phyloP scores from a whole-genome alignment of 2,888 invertebrate species.

The Hirtodrosophila alboralis region DNA sequence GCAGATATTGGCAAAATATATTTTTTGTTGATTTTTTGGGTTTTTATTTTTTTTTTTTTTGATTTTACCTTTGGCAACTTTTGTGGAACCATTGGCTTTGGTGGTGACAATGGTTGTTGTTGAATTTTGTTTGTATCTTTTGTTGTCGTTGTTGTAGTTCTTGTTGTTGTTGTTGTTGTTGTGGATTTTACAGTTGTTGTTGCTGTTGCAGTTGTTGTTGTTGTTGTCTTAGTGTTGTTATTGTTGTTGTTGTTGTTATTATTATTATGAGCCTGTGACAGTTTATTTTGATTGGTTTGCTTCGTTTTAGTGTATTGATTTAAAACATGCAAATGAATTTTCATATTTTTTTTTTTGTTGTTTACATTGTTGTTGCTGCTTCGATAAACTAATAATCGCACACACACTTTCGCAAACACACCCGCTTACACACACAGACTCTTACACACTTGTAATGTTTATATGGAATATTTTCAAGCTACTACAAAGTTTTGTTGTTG shows the following conservation, averaged over 20 bases:
- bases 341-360: neutral
- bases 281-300: constrained; percentile 59
- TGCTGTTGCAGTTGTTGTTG: constrained; percentile 52
- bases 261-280: constrained; percentile 69
- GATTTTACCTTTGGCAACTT: constrained; percentile 84
- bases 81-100: constrained; percentile 83
- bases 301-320: constrained; percentile 44
- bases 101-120: constrained; percentile 84
- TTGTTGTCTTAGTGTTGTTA: constrained; percentile 58
- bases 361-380: neutral
- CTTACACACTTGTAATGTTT: neutral
- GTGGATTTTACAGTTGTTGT: constrained; percentile 44
- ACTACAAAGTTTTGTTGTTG: neutral
- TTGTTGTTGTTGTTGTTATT: constrained; percentile 56
- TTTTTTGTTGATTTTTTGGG: constrained; percentile 10
- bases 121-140: constrained; percentile 78
- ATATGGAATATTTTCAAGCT: constrained; percentile 1
- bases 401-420: neutral
- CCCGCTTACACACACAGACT: neutral
- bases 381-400: neutral
- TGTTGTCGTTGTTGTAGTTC: constrained; percentile 57
- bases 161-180: constrained; percentile 28
- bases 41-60: constrained; percentile 46
- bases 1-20: neutral
- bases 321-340: constrained; percentile 50